These are phyloP conservation scores for Polypterus bichir DNA, from an alignment of 2,113 vertebrate species.

Conservation along the genomic window DNA sequence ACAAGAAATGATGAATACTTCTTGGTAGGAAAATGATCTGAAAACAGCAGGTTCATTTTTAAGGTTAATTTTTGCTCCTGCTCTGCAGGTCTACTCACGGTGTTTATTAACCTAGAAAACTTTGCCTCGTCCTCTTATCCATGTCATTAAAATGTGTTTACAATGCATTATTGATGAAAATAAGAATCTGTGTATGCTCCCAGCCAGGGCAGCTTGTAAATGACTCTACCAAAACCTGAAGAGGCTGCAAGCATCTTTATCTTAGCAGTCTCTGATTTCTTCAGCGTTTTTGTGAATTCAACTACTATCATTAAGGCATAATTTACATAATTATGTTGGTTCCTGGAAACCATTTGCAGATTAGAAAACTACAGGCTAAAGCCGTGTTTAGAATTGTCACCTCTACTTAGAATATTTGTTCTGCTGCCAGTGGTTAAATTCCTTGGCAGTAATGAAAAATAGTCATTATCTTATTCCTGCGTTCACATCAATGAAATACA, in stretches of 20 bases:
- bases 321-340: not conserved
- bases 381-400: not conserved
- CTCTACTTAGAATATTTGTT: constrained; percentile 16
- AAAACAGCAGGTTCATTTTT: constrained; percentile 49
- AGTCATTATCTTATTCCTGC: constrained; percentile 64
- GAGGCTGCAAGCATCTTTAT: not conserved
- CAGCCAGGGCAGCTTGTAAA: not conserved
- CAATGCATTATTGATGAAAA: too few relatives aligned
- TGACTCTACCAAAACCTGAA: not conserved
- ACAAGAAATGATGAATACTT: too few relatives aligned
- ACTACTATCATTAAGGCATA: not conserved
- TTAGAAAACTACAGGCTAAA: not conserved
- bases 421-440: constrained; percentile 59
- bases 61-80: constrained; percentile 6
- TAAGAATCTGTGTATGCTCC: too few relatives aligned
- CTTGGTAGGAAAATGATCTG: constrained; percentile 6
- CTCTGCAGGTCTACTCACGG: too few relatives aligned
- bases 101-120: too few relatives aligned
- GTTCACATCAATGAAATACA: constrained; percentile 30
- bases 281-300: not conserved
- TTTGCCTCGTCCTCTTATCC: too few relatives aligned
- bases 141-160: too few relatives aligned
- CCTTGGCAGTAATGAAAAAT: constrained; percentile 55
- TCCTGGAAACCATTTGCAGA: not conserved
- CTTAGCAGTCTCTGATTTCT: not conserved